Conservation (phyloP, 2,113 vertebrate genomes). For the Paratilapia polleni region DNA sequence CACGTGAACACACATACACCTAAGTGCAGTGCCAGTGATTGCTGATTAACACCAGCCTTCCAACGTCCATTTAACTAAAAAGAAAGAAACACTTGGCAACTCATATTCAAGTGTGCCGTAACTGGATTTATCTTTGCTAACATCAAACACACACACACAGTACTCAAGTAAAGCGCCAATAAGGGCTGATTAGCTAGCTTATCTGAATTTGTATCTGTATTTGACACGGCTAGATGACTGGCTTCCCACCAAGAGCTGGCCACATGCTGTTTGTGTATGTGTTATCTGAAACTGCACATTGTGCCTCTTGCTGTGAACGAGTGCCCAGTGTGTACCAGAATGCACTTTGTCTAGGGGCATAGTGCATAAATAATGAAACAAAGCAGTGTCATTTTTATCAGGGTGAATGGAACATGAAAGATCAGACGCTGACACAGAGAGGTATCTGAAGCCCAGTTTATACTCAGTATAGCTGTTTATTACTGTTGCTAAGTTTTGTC, state of each 20-base stretch:
- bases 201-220: conserved; percentile 19
- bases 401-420: conserved; percentile 35
- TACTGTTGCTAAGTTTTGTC: background rate
- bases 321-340: background rate
- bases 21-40: background rate
- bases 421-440: background rate
- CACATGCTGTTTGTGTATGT: conserved; percentile 17
- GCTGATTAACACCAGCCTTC: background rate
- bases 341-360: background rate
- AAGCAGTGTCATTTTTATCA: conserved; percentile 12
- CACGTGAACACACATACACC: background rate
- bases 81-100: background rate
- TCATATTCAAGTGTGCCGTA: background rate
- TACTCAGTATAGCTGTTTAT: background rate
- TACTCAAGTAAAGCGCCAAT: background rate
- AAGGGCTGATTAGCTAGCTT: conserved; percentile 24
- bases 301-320: conserved; percentile 11
- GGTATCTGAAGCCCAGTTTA: background rate
- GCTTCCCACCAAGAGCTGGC: background rate
- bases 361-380: conserved; percentile 29
- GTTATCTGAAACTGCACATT: conserved; percentile 15
- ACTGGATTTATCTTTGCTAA: background rate
- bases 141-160: background rate
- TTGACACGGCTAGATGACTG: conserved; percentile 27
- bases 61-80: background rate